Evolutionary conservation across 2,888 invertebrate genomes (phyloP), one percentile per base, ranked within the genome.

Genomic region (Acanthococcus lagerstroemiae): DNA sequence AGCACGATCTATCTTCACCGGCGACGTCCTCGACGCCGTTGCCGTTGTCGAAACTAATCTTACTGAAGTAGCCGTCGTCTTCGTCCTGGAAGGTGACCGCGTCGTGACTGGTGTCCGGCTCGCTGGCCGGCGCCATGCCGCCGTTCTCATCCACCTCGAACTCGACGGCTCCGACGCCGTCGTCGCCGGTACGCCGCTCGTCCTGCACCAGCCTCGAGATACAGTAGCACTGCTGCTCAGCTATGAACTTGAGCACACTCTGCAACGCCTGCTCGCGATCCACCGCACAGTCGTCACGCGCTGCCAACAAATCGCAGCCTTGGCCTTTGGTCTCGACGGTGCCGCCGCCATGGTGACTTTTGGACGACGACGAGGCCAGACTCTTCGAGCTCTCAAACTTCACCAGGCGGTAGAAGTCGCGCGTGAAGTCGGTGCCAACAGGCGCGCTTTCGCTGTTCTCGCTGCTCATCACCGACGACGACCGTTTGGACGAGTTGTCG

Each of bases 361-460:
- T 70, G 7, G 72, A 71, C 52, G 72, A 71, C 1, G 70, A 69
- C 37, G 72, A 70, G 45, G 72, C 70, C 73, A 88, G 78, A 75
- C 87, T 87, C 75, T 86, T 87, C 69, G 85, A 87, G 76, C 87
- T 88, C 74, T 87, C 88, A 73, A 87, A 87, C 77, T 87, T 87
- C 55, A 88, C 88, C 69, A 88, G 81, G 30, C 87, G 82, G 74
- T 88, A 88, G 76, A 88, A 88, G 76, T 88, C 88, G 70, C 87
- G 79, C 4, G 87, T 88, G 72, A 88, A 88, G 75, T 87, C 86
- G 15, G 85, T 81, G 21, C 86, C 86, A 21, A 86, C 80, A 46
- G 82, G 82, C 0, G 85, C 70, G 66, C 71, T 70, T 21, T 72
- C 72, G 1, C 70, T 69, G 84, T 67, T 69, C 37, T 67, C 69